These are phyloP conservation scores for Macaria liturata DNA, from an alignment of 2,888 invertebrate species.

Conservation along the genomic window DNA sequence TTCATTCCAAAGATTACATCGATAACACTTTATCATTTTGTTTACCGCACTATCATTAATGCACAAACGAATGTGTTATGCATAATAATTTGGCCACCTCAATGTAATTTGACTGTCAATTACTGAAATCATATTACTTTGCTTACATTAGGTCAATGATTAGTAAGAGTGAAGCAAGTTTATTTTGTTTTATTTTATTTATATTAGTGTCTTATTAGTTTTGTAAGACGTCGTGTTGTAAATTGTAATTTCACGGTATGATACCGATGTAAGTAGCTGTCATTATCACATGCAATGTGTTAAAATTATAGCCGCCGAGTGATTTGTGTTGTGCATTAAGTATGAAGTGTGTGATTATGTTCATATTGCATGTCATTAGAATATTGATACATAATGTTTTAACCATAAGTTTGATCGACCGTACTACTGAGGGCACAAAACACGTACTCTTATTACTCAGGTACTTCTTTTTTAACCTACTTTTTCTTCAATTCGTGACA, in stretches of 20 bases:
- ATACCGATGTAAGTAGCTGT: slow-evolving; percentile 11
- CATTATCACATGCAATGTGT: slow-evolving; percentile 1
- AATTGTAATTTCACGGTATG: slow-evolving; percentile 26
- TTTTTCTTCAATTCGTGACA: no score
- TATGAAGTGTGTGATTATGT: no score
- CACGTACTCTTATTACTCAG: no score
- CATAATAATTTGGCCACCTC: slow-evolving; percentile 21
- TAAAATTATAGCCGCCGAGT: background rate
- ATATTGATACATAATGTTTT: no score
- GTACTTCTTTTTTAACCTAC: no score
- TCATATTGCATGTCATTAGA: no score
- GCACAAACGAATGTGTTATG: slow-evolving; percentile 21
- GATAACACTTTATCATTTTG: slow-evolving; percentile 8
- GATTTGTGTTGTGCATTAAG: no score
- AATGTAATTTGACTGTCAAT: slow-evolving; percentile 26
- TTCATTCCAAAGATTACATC: background rate
- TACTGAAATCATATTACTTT: slow-evolving; percentile 23
- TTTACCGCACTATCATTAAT: slow-evolving; percentile 13
- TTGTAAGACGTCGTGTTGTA: slow-evolving; percentile 23
- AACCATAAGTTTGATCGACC: no score
- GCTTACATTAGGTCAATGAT: slow-evolving; percentile 10
- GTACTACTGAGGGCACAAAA: no score
- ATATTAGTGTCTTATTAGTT: slow-evolving; percentile 17
- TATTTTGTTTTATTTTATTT: slow-evolving; percentile 18
- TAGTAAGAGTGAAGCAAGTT: slow-evolving; percentile 9